Evolutionary conservation across 1,140 invertebrate species (phyloP).

Genomic region (Papilio glaucus): DNA sequence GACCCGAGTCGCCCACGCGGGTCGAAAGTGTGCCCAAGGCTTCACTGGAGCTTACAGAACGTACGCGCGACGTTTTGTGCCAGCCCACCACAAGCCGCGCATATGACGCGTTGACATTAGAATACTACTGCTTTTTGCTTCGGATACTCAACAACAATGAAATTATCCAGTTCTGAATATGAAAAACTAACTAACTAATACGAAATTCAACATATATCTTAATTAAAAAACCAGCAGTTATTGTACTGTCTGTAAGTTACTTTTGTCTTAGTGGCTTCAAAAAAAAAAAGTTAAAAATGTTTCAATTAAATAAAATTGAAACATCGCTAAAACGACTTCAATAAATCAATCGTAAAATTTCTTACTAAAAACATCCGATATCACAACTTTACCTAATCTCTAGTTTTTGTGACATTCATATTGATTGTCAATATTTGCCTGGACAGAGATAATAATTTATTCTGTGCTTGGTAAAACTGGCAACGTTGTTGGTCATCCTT

Average conservation of each 20-base stretch:
- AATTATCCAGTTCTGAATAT: not conserved
- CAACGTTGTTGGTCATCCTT: slow-evolving; percentile 40
- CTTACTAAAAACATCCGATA: slow-evolving; percentile 3
- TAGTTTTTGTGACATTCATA: slow-evolving; percentile 11
- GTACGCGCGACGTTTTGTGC: not conserved
- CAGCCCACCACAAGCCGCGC: not conserved
- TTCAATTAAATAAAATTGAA: not conserved
- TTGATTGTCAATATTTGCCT: slow-evolving; percentile 20
- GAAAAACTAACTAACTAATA: not conserved
- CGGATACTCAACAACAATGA: not conserved
- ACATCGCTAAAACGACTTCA: not conserved
- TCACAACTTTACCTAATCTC: slow-evolving; percentile 12
- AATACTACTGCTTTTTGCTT: slow-evolving; percentile 20
- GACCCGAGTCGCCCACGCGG: slow-evolving; percentile 45
- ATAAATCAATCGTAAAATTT: not conserved
- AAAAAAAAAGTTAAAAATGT: no score
- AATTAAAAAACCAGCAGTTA: not conserved
- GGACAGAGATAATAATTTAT: slow-evolving; percentile 11
- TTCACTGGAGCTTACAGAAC: slow-evolving; percentile 14
- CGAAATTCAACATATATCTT: not conserved
- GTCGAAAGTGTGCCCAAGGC: slow-evolving; percentile 44
- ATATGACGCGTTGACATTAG: slow-evolving; percentile 26
- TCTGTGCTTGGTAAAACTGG: slow-evolving; percentile 1
- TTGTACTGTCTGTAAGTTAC: no score
- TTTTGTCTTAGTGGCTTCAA: no score